These are phyloP conservation scores for Lasioglossum vierecki DNA, from an alignment of 2,888 invertebrate genomes.

Conservation along the genomic window DNA sequence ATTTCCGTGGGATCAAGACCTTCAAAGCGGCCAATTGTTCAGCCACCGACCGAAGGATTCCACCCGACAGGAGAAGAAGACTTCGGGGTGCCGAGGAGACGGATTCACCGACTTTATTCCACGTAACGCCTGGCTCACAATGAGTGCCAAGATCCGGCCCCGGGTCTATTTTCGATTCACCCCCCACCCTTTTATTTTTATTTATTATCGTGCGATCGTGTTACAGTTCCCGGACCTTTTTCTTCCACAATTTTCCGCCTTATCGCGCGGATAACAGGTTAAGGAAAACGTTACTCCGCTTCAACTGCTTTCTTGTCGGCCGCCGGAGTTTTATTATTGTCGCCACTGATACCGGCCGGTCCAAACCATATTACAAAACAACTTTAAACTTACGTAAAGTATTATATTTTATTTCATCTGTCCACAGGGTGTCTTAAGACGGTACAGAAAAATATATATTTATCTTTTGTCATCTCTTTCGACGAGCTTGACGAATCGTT, in stretches of 20 bases:
- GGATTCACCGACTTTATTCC: conserved; percentile 40
- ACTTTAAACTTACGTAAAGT: too few relatives aligned
- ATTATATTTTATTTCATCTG: too few relatives aligned
- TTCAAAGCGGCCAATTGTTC: conserved; percentile 56
- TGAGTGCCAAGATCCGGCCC: not conserved
- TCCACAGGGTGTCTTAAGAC: too few relatives aligned
- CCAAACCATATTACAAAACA: not conserved
- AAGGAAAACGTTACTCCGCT: conserved; percentile 8
- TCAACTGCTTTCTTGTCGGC: not conserved
- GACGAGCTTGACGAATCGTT: too few relatives aligned
- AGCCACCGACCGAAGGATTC: conserved; percentile 29
- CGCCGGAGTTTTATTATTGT: conserved; percentile 22
- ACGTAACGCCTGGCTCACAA: conserved; percentile 2
- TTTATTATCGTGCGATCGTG: conserved; percentile 9
- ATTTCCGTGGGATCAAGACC: conserved; percentile 49
- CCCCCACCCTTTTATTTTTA: not conserved
- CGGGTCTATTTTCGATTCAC: not conserved
- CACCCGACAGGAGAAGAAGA: conserved; percentile 28
- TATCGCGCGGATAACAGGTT: conserved; percentile 35
- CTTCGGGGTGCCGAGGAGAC: conserved; percentile 29
- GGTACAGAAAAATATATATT: too few relatives aligned
- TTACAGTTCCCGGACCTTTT: not conserved
- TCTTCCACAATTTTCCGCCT: conserved; percentile 28
- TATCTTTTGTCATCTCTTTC: too few relatives aligned
- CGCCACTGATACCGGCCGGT: not conserved